phyloP scores from a whole-genome alignment of 2,797 vertebrate species.

The Pogonophryne albipinna region DNA sequence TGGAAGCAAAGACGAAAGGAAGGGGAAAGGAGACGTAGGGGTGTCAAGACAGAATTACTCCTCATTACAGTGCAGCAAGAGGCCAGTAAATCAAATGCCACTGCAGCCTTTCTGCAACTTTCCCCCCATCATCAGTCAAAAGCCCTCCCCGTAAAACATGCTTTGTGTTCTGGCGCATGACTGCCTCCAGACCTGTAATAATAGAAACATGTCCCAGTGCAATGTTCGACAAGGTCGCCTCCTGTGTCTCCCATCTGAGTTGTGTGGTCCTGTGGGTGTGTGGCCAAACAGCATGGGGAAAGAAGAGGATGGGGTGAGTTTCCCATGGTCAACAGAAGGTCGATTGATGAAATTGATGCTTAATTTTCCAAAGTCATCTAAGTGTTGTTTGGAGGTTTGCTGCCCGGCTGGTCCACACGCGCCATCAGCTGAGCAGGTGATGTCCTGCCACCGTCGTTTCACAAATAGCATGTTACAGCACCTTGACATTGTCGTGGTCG shows the following conservation, averaged over 20 bases:
- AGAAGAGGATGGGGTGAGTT: slow-evolving; percentile 28
- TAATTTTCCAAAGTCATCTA: slow-evolving; percentile 73
- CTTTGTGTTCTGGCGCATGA: slow-evolving; percentile 77
- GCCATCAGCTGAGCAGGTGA: slow-evolving; percentile 80
- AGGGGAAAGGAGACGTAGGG: slow-evolving; percentile 64
- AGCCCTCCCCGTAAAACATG: slow-evolving; percentile 77
- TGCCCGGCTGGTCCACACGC: slow-evolving; percentile 65
- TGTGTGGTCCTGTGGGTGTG: slow-evolving; percentile 72
- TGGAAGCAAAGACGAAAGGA: slow-evolving; percentile 46
- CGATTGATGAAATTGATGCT: slow-evolving; percentile 77
- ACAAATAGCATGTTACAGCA: slow-evolving; percentile 85
- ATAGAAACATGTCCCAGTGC: slow-evolving; percentile 81
- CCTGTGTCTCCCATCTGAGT: slow-evolving; percentile 69
- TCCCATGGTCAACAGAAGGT: slow-evolving; percentile 74
- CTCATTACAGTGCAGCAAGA: slow-evolving; percentile 83
- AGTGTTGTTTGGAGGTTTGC: slow-evolving; percentile 61
- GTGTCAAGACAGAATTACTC: slow-evolving; percentile 86
- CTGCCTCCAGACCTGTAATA: slow-evolving; percentile 83
- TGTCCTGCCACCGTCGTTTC: slow-evolving; percentile 75
- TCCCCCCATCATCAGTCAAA: slow-evolving; percentile 82
- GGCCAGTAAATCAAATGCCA: slow-evolving; percentile 85
- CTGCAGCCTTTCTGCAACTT: slow-evolving; percentile 76
- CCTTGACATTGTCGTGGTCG: slow-evolving; percentile 85
- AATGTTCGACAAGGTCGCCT: slow-evolving; percentile 78
- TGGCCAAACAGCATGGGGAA: slow-evolving; percentile 55